phyloP scores from a whole-genome alignment of 2,797 vertebrate genomes.

The Lycodopsis pacificus region DNA sequence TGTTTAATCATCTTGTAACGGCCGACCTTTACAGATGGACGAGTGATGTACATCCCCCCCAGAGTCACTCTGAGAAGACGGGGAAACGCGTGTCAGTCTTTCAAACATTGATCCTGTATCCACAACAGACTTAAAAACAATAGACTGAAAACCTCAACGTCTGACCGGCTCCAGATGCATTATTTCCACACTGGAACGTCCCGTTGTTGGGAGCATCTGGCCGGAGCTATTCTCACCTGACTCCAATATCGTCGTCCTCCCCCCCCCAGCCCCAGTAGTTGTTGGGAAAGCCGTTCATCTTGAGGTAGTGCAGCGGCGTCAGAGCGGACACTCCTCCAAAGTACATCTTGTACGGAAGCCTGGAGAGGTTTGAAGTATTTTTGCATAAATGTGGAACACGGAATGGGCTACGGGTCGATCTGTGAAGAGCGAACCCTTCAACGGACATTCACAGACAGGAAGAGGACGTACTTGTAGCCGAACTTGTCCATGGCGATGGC shows the following conservation, averaged over 20 bases:
- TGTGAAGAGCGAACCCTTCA: background rate
- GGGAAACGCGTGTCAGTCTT: constrained; percentile 3
- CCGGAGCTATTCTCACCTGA: constrained; percentile 75
- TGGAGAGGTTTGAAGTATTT: constrained; percentile 42
- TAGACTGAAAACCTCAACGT: background rate
- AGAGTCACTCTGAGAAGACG: constrained; percentile 83
- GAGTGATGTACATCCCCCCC: constrained; percentile 86
- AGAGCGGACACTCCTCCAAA: constrained; percentile 89
- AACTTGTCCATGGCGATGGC: constrained; percentile 92
- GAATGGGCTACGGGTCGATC: background rate
- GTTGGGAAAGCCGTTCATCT: constrained; percentile 89
- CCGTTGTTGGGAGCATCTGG: background rate
- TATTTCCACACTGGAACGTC: background rate
- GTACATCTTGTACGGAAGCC: constrained; percentile 87
- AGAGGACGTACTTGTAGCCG: constrained; percentile 85
- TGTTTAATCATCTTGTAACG: constrained; percentile 91
- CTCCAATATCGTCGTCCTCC: constrained; percentile 86
- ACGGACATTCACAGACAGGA: background rate
- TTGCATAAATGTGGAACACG: background rate
- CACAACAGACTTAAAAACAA: background rate
- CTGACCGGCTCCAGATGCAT: too few relatives aligned
- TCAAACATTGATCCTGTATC: background rate
- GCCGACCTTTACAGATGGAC: constrained; percentile 84
- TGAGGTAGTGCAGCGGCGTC: constrained; percentile 86
- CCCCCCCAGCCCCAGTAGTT: constrained; percentile 89